Base-by-base conservation (phyloP, 2,113 vertebrate genomes). In the Promerops cafer region DNA sequence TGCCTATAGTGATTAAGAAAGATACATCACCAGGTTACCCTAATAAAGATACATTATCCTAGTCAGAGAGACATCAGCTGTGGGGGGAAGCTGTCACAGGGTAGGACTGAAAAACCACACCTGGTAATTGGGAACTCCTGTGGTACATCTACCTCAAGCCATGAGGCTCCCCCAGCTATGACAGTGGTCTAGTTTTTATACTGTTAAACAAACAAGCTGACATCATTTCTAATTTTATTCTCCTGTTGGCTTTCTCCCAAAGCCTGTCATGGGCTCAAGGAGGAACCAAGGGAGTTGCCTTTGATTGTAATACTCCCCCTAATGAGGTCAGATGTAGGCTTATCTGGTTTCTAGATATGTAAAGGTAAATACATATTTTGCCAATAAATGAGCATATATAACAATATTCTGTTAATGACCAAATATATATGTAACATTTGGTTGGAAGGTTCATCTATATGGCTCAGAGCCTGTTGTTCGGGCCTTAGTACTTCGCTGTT, bases 91-190 rank as follows among this genome's bases (percentile, higher is more conserved):
- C 35, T 82, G 54, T 42, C 54, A 44, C 49, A 35, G 35, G 4
- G 7, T 30, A 59, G 30, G 44, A 16, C 44, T 60, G 44, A 54
- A 50, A 54, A 35, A 1, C 37, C 30, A 42, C 44, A 15, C 15
- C 30, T 49, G 49, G 19, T 3, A 54, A 31, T 21, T 35, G 44
- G 53, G 53, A 82, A 4, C 11, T 59, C 19, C 9, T 49, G 44
- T 40, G 30, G 18, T 28, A 15, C 0, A 0, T 15, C 53, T 19
- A 4, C 11, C n/a, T 69, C 23, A 19, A 19, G 44, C 35, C 16
- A 9, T n/a, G 19, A 40, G 15, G 42, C 18, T 23, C 16, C 30
- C 23, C 30, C 3, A 19, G 12, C 65, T 42, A 3, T 49, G 33
- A 23, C 39, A 54, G 30, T 13, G 18, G 30, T 30, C 16, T 35